These are phyloP conservation scores for Ectropis crepuscularia DNA, from an alignment of 2,888 invertebrate species.

Conservation along the genomic window DNA sequence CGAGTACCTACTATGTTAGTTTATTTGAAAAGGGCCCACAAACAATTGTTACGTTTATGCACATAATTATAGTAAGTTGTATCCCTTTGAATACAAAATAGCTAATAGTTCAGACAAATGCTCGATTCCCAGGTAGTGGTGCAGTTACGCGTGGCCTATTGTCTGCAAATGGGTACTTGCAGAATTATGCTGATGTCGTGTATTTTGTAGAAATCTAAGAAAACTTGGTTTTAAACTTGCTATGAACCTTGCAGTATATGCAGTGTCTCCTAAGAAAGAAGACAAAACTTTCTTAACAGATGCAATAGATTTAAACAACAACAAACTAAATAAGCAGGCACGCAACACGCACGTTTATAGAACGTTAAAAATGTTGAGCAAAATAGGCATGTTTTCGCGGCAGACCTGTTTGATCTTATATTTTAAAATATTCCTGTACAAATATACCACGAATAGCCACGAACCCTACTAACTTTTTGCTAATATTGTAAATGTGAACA, in stretches of 20 bases:
- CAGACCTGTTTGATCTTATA: too few species aligned
- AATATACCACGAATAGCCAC: too few species aligned
- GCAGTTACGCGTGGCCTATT: slow-evolving; percentile 52
- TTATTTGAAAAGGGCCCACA: not conserved
- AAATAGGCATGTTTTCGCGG: too few species aligned
- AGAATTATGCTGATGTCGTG: slow-evolving; percentile 59
- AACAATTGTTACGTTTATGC: not conserved
- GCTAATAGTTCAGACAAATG: slow-evolving; percentile 20
- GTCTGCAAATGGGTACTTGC: slow-evolving; percentile 72
- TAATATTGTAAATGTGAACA: too few species aligned
- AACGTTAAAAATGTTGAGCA: too few species aligned
- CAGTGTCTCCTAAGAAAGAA: not conserved
- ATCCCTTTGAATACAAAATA: slow-evolving; percentile 26
- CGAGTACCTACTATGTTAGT: not conserved
- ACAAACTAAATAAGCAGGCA: too few species aligned
- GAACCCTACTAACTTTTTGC: too few species aligned
- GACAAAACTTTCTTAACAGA: not conserved
- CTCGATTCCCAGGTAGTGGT: not conserved
- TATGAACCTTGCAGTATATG: not conserved
- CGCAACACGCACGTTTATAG: too few species aligned
- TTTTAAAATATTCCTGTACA: too few species aligned
- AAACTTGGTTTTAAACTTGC: slow-evolving; percentile 47
- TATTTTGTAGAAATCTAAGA: slow-evolving; percentile 56
- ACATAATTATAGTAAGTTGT: slow-evolving; percentile 5
- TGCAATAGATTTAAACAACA: too few species aligned